phyloP scores from a whole-genome alignment of 2,888 invertebrate genomes.

The Charanyca ferruginea region DNA sequence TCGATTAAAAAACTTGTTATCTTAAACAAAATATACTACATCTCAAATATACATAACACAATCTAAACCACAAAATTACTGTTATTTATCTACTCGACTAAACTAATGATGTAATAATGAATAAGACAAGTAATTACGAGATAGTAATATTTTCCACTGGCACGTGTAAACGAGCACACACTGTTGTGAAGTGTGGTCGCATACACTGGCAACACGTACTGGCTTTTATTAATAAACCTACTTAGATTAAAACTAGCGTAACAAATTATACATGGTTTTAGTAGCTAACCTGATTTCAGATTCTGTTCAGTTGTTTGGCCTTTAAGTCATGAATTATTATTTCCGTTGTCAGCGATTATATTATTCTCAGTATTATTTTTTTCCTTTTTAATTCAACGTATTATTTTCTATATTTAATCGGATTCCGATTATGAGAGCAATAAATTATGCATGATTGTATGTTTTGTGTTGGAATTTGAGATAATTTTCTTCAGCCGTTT shows the following conservation, averaged over 20 bases:
- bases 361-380: too few species aligned
- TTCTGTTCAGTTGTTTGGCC: not conserved
- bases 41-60: conserved; percentile 4
- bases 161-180: conserved; percentile 64
- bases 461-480: too few species aligned
- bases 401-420: too few species aligned
- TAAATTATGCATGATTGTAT: too few species aligned
- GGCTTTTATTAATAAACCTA: conserved; percentile 79
- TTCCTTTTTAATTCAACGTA: too few species aligned
- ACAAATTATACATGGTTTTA: conserved; percentile 52
- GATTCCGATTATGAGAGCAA: too few species aligned
- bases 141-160: conserved; percentile 54
- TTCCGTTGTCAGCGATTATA: too few species aligned
- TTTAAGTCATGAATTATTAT: too few species aligned
- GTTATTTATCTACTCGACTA: conserved; percentile 5
- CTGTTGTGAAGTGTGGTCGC: conserved; percentile 70
- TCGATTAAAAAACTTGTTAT: not conserved
- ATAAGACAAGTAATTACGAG: conserved; percentile 34
- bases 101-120: conserved; percentile 16
- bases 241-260: conserved; percentile 73
- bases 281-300: conserved; percentile 11
- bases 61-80: conserved; percentile 13
- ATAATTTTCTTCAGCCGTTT: too few species aligned
- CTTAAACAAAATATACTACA: conserved; percentile 7
- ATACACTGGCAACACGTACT: conserved; percentile 72